Conservation (phyloP, 2,888 invertebrate genomes). For the Archips xylosteana region DNA sequence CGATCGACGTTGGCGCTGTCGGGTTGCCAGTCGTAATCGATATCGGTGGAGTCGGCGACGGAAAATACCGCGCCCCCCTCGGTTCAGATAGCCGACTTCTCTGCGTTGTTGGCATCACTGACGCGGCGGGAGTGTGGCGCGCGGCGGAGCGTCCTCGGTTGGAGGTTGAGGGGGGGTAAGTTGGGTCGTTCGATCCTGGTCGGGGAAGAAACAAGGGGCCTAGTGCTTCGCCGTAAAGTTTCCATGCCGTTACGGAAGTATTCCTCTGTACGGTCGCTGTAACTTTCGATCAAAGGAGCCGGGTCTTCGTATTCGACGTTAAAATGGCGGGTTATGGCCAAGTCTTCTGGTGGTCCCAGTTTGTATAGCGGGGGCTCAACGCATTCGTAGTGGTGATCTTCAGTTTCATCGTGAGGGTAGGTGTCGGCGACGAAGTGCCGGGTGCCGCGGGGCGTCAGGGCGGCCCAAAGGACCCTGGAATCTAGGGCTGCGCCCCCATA, state of each 20-base stretch:
- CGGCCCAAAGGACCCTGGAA: constrained; percentile 92
- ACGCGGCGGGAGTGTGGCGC: constrained; percentile 81
- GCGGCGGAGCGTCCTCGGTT: constrained; percentile 81
- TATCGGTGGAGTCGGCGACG: constrained; percentile 80
- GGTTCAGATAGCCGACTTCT: constrained; percentile 83
- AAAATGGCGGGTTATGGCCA: constrained; percentile 90
- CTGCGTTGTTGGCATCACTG: constrained; percentile 78
- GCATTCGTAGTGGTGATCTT: constrained; percentile 90
- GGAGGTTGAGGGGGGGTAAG: constrained; percentile 91
- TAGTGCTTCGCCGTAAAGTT: constrained; percentile 77
- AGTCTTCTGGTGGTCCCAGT: constrained; percentile 78
- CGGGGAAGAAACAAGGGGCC: constrained; percentile 92
- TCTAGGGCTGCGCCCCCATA: constrained; percentile 86
- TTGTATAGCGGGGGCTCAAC: constrained; percentile 86
- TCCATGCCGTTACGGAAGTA: constrained; percentile 79
- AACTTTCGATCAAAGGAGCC: constrained; percentile 90
- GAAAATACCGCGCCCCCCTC: constrained; percentile 82
- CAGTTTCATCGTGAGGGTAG: constrained; percentile 87
- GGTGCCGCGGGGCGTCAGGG: constrained; percentile 92
- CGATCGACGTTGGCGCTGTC: constrained; percentile 74
- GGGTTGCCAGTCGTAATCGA: constrained; percentile 77
- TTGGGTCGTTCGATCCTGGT: constrained; percentile 94
- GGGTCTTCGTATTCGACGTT: constrained; percentile 94
- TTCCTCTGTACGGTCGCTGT: constrained; percentile 84
- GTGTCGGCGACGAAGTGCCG: constrained; percentile 90